These are phyloP conservation scores for Diachrysia chrysitis DNA, from an alignment of 2,888 invertebrate species.

Conservation along the genomic window DNA sequence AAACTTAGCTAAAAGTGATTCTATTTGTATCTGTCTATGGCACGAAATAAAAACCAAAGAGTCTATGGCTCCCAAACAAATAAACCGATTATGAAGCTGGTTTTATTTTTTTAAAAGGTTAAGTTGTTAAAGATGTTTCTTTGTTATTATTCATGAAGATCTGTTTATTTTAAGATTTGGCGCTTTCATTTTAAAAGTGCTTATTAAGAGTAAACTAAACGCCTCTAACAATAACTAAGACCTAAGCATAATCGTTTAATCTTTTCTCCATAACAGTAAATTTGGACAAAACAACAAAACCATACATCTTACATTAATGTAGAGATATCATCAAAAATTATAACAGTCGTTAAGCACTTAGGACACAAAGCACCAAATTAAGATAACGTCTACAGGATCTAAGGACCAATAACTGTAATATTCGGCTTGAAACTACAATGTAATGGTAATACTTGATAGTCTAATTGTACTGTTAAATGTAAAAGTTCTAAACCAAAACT, in stretches of 20 bases:
- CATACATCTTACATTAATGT: not conserved
- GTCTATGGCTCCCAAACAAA: too few species aligned
- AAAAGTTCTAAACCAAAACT: constrained; percentile 32
- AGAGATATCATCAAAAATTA: constrained; percentile 2
- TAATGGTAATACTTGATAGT: constrained; percentile 20
- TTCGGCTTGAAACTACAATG: constrained; percentile 11
- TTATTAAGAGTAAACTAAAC: too few species aligned
- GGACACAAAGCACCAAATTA: constrained; percentile 1
- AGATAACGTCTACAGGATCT: not conserved
- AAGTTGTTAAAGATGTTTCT: too few species aligned
- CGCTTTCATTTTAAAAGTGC: too few species aligned
- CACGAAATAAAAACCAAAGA: too few species aligned
- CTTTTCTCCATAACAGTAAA: not conserved
- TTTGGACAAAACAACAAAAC: not conserved
- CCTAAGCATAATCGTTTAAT: not conserved
- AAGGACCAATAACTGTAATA: constrained; percentile 13
- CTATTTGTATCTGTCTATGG: too few species aligned
- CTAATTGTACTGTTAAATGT: constrained; percentile 5
- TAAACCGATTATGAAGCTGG: too few species aligned
- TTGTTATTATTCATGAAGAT: too few species aligned
- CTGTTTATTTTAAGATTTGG: too few species aligned
- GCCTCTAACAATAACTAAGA: not conserved
- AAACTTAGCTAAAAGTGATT: too few species aligned
- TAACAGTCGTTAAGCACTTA: not conserved
- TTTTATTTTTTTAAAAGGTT: too few species aligned